Evolutionary conservation across 1,140 invertebrate species (phyloP).

Genomic region (Agrypnia vestita): DNA sequence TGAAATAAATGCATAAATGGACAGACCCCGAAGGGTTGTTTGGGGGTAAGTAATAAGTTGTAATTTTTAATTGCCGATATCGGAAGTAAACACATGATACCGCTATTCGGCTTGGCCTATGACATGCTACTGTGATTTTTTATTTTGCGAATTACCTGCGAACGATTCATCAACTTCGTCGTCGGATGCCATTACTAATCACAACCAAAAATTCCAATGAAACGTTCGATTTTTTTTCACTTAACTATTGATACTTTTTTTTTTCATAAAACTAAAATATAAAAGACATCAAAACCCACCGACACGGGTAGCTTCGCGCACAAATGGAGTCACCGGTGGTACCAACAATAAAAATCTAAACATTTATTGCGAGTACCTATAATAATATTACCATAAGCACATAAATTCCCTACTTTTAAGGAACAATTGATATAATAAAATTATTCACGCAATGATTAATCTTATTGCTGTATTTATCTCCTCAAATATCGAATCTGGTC

Average conservation of each 20-base stretch:
- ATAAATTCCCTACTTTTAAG: conserved; percentile 6
- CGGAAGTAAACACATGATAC: conserved; percentile 75
- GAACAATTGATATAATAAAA: background rate
- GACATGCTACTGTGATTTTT: conserved; percentile 68
- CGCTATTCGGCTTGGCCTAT: conserved; percentile 74
- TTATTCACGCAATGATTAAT: too few relatives aligned
- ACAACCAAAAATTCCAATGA: conserved; percentile 41
- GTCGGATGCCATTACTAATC: conserved; percentile 80
- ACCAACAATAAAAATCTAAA: conserved; percentile 41
- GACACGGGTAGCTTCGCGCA: conserved; percentile 54
- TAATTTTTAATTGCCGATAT: conserved; percentile 72
- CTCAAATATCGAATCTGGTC: too few relatives aligned
- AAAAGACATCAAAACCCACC: conserved; percentile 45
- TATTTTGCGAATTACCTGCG: conserved; percentile 78
- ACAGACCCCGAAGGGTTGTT: conserved; percentile 55
- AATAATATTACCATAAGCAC: conserved; percentile 20
- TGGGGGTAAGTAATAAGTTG: conserved; percentile 65
- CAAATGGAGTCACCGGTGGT: conserved; percentile 50
- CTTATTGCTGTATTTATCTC: too few relatives aligned
- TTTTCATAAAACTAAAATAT: conserved; percentile 49
- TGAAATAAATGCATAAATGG: conserved; percentile 11
- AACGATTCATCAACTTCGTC: conserved; percentile 85
- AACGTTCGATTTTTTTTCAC: conserved; percentile 35
- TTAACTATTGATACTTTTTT: conserved; percentile 28
- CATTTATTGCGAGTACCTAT: conserved; percentile 12